Base-by-base conservation (phyloP, 2,113 vertebrate genomes). In the Sturnus vulgaris region DNA sequence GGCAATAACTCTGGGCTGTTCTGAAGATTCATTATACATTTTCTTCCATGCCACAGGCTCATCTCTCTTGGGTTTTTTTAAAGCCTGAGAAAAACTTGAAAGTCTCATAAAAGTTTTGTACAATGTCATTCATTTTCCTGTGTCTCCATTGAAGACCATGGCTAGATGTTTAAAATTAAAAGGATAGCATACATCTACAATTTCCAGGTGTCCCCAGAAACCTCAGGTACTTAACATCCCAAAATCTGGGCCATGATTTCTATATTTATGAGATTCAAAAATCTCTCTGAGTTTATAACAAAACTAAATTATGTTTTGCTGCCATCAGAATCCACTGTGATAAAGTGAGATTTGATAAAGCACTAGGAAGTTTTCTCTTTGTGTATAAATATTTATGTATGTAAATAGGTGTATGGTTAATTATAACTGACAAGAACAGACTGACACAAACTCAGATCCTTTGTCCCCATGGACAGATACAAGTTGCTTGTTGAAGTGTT, bases 361-460 rank as follows among this genome's bases (percentile, higher is more conserved):
- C 87, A 96, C 72, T 28, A 84, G 91, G 88, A 97, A 97, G 86
- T 88, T 97, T 98, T 95, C 88, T 95, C 92, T 97, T 96, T 94
- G 79, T 95, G 82, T 94, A 98, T 98, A 97, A 98, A 98, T 98
- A 98, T 98, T 98, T 98, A 97, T 98, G 90, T 97, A 96, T 98
- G 95, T 94, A 98, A 97, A 98, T 94, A 88, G 81, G 12, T 72
- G 35, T 94, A 71, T 93, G 72, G 95, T 97, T 98, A 97, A 98
- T 98, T 97, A 95, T 95, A 97, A 97, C 97, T 78, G 78, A 96
- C 88, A 57, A 96, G 95, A 97, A 81, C 93, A 97, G 95, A 97
- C 93, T 98, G 97, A 97, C 97, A 98, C 95, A 93, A 97, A 94
- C 94, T 96, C 92, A 97, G 97, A 98, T 97, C 90, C 90, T 95